Percentiles rank a stretch among this genome's conserved stretches.
These are phyloP conservation scores for Drosophila nigrodunni DNA, from an alignment of 1,140 invertebrate species.

Conservation along the genomic window DNA sequence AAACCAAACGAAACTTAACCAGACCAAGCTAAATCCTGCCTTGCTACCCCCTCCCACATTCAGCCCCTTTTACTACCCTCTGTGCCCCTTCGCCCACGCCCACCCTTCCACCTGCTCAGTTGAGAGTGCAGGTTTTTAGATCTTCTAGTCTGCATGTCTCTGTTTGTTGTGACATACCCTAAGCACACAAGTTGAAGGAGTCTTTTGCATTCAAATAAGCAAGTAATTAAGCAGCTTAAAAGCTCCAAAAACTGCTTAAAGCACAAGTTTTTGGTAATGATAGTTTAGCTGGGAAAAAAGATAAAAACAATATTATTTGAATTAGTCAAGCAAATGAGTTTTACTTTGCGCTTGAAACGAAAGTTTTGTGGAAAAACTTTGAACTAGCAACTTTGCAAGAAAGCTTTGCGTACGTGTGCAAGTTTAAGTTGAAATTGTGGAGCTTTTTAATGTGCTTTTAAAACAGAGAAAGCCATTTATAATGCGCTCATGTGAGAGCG, in stretches of 20 bases:
- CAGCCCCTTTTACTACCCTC: not conserved
- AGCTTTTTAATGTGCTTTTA: too few species aligned
- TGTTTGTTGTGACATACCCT: conserved; percentile 51
- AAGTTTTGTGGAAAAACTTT: too few species aligned
- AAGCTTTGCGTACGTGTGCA: too few species aligned
- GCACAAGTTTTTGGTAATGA: not conserved
- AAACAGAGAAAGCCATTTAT: too few species aligned
- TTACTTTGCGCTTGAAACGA: too few species aligned
- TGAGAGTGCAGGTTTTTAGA: conserved; percentile 38
- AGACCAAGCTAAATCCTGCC: not conserved
- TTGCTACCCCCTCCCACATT: not conserved
- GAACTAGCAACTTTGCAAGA: too few species aligned
- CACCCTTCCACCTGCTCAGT: conserved; percentile 14
- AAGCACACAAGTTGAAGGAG: not conserved
- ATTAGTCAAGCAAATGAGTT: too few species aligned
- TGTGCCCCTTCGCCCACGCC: not conserved
- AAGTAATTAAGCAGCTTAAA: conserved; percentile 4
- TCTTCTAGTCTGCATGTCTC: conserved; percentile 61
- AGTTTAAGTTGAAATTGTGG: too few species aligned
- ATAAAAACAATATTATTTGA: not conserved
- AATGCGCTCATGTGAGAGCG: too few species aligned
- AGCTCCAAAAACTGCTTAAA: conserved; percentile 1
- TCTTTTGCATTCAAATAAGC: conserved; percentile 6
- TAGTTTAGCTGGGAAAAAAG: not conserved
- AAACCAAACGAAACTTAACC: conserved; percentile 51